phyloP scores from a whole-genome alignment of 2,888 invertebrate genomes.

The Atrina japonica region DNA sequence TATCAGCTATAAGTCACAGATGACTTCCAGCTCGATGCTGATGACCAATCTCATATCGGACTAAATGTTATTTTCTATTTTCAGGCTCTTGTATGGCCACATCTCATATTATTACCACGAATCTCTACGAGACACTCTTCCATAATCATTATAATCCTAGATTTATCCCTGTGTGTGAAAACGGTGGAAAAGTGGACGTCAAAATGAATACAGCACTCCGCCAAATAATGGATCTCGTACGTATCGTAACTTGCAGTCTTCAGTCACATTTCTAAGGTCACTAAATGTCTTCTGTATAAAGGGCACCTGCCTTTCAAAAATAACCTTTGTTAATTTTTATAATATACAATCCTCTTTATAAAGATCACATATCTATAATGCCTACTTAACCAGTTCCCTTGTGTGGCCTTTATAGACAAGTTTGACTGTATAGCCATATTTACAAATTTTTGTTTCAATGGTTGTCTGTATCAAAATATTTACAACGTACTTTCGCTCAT shows the following conservation, averaged over 20 bases:
- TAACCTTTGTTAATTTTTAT: neutral
- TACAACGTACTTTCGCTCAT: too few relatives aligned
- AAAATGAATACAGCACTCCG: conserved; percentile 50
- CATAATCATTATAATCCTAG: conserved; percentile 41
- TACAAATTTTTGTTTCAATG: neutral
- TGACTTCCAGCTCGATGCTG: too few relatives aligned
- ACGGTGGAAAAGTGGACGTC: conserved; percentile 49
- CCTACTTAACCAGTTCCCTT: neutral
- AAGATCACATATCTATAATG: neutral
- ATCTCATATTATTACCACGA: too few relatives aligned
- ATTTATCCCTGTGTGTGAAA: conserved; percentile 51
- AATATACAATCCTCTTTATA: too few relatives aligned
- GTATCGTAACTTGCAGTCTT: too few relatives aligned
- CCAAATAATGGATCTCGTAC: conserved; percentile 58
- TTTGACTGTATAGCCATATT: neutral
- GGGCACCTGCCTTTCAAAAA: neutral
- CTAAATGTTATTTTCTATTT: too few relatives aligned
- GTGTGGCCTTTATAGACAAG: too few relatives aligned
- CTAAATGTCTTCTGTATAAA: neutral
- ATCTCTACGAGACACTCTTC: conserved; percentile 44
- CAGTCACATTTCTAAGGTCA: neutral
- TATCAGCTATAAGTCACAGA: too few relatives aligned
- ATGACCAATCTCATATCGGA: too few relatives aligned
- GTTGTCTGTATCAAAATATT: neutral
- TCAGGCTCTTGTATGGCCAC: too few relatives aligned